Evolutionary conservation across 2,888 invertebrate species (phyloP), one percentile per base, ranked within the genome.

Genomic region (Ferrisia virgata): DNA sequence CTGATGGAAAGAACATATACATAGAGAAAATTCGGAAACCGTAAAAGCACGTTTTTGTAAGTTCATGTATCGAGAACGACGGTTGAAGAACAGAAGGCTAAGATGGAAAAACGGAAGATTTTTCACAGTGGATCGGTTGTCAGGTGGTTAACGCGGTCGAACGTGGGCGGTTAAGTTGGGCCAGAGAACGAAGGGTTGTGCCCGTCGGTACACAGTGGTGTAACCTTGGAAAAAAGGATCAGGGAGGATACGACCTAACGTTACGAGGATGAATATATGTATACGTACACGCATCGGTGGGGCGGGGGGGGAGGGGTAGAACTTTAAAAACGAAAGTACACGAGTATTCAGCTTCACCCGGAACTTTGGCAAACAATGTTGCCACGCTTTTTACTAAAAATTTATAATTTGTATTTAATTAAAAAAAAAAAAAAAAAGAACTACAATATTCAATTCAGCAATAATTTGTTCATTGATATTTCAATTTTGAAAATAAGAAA

Each of bases 161-260:
- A 76, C 72, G 72, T 76, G 72, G 72, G 72, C 31, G 72, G 72
- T 76, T 36, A 22, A 18, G 72, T 76, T 76, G 72, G 72, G 72
- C 18, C 18, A 76, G 72, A 76, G 36, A 76, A 76, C 72, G 72
- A 76, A 76, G 72, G 72, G 72, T 76, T 76, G 72, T 76, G 72
- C 72, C 36, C 36, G 36, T 11, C 36, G 36, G 72, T 76, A n/a
- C n/a, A n/a, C n/a, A 28, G 72, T 76, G 72, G 72, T 72, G 72
- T 76, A 76, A 76, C 72, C 72, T 76, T 76, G 72, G 72, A 76
- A 76, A 76, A 53, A 76, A 76, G 72, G 72, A 76, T 76, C 72
- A 76, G 72, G 36, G 72, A 76, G 72, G 36, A 76, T 36, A 18
- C 72, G 22, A 36, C 72, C 72, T 13, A 15, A 36, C 36, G 72